Evolutionary conservation across 2,888 invertebrate species (phyloP).

Genomic region (Aporophyla lueneburgensis): DNA sequence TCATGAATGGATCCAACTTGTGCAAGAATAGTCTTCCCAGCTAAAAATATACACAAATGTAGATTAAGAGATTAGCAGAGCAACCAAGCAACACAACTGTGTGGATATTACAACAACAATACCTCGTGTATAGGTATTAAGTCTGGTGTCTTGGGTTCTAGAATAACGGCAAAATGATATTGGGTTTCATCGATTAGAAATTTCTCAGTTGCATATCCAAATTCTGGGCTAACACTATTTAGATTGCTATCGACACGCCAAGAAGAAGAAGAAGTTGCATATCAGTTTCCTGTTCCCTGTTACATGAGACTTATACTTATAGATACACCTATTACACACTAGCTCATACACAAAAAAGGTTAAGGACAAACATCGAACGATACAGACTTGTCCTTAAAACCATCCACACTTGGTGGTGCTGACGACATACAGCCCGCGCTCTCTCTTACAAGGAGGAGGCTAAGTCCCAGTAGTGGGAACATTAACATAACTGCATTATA

Average conservation of each 20-base stretch:
- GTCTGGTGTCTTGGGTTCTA: not conserved
- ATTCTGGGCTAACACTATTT: no score
- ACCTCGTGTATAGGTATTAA: not conserved
- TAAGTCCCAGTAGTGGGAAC: not conserved
- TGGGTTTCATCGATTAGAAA: not conserved
- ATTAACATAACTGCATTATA: not conserved
- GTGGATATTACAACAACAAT: not conserved
- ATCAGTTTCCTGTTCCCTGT: not conserved
- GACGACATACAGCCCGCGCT: not conserved
- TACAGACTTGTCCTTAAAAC: not conserved
- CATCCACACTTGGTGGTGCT: not conserved
- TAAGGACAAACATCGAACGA: not conserved
- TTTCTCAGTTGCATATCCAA: not conserved
- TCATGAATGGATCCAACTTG: conserved; percentile 82
- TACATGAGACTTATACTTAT: not conserved
- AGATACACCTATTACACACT: not conserved
- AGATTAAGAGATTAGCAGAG: not conserved
- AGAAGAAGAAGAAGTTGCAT: no score
- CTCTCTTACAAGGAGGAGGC: not conserved
- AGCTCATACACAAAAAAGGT: not conserved
- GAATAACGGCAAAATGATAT: not conserved
- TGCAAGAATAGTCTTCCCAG: conserved; percentile 79
- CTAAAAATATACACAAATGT: conserved; percentile 68
- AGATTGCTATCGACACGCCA: no score
- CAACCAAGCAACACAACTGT: no score